phyloP scores from a whole-genome alignment of 2,797 vertebrate genomes.

The Arrhamphus sclerolepis region DNA sequence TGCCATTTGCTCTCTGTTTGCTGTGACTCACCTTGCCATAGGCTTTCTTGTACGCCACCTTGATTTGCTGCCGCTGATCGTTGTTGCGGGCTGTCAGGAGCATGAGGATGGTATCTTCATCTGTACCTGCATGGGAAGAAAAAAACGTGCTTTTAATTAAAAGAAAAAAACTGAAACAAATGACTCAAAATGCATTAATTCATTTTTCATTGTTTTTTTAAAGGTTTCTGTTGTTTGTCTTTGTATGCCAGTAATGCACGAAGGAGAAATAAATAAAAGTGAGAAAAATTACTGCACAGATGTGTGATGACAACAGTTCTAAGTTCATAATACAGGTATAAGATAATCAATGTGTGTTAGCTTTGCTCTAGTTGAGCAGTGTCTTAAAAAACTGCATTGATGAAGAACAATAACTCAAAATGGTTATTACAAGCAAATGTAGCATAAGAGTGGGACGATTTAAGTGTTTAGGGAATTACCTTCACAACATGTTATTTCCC shows the following conservation, averaged over 20 bases:
- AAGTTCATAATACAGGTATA: too few species aligned
- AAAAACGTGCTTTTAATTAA: neutral
- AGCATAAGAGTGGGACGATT: neutral
- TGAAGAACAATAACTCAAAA: too few species aligned
- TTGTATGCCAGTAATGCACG: too few species aligned
- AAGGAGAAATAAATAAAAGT: too few species aligned
- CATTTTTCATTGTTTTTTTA: too few species aligned
- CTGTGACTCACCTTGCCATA: conserved; percentile 87
- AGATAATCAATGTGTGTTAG: too few species aligned
- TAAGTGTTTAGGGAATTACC: too few species aligned
- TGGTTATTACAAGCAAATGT: neutral
- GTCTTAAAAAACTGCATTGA: neutral
- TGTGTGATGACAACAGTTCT: too few species aligned
- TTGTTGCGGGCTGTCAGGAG: conserved; percentile 88
- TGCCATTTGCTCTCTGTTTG: conserved; percentile 8
- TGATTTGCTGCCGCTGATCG: conserved; percentile 91
- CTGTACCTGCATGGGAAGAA: conserved; percentile 83
- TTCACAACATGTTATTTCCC: too few species aligned
- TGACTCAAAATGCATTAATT: neutral
- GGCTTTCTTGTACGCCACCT: conserved; percentile 87
- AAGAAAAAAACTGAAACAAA: neutral
- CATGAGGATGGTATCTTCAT: conserved; percentile 90
- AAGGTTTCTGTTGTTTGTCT: too few species aligned
- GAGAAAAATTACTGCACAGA: too few species aligned
- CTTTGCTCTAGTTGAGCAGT: too few species aligned